phyloP scores from a whole-genome alignment of 53 echinoderm and acorn worm genomes.

The Echinarachnius parma region DNA sequence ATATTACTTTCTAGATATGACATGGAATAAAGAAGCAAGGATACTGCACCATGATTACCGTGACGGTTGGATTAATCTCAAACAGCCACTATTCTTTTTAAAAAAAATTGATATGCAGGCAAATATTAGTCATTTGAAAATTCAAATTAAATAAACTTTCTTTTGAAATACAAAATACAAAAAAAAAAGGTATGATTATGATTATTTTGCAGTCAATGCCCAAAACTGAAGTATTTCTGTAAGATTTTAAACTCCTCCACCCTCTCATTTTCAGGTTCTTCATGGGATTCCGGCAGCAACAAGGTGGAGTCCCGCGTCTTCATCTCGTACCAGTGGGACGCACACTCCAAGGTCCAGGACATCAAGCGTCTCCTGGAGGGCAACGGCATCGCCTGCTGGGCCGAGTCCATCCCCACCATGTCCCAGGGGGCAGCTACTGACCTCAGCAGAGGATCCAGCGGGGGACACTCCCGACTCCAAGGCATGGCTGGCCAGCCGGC shows the following conservation, averaged over 20 bases:
- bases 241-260: too few relatives aligned
- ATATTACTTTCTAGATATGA: too few relatives aligned
- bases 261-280: slow-evolving; percentile 11
- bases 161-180: neutral
- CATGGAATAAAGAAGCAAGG: too few relatives aligned
- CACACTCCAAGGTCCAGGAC: slow-evolving; percentile 94
- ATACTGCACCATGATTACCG: too few relatives aligned
- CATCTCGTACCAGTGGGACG: slow-evolving; percentile 98
- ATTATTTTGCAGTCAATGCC: too few relatives aligned
- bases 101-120: too few relatives aligned
- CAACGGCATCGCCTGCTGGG: slow-evolving; percentile 86
- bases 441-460: slow-evolving; percentile 57
- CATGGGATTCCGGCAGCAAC: slow-evolving; percentile 20
- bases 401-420: slow-evolving; percentile 90
- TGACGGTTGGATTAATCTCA: too few relatives aligned
- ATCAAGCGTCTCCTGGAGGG: slow-evolving; percentile 80
- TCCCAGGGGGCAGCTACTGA: slow-evolving; percentile 42
- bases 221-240: neutral
- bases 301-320: slow-evolving; percentile 69
- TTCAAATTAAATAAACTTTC: too few relatives aligned
- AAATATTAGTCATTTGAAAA: too few relatives aligned
- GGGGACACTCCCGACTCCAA: slow-evolving; percentile 51
- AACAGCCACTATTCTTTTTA: too few relatives aligned
- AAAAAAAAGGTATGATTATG: neutral
- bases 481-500: neutral